phyloP scores from a whole-genome alignment of 2,888 invertebrate genomes.

The Amiota mariae region DNA sequence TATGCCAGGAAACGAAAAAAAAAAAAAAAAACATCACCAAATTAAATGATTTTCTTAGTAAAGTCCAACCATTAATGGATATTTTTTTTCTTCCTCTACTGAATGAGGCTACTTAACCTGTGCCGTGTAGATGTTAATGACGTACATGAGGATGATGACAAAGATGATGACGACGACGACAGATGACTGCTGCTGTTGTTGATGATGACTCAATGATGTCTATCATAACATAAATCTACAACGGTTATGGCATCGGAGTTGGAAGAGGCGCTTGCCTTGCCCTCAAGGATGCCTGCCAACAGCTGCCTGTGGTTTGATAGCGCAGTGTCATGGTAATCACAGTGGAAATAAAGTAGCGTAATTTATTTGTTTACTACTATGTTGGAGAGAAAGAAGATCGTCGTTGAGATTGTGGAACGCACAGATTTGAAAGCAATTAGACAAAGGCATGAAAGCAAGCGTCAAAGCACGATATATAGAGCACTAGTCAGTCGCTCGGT shows the following conservation, averaged over 20 bases:
- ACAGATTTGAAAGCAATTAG: constrained; percentile 61
- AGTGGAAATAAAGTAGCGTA: constrained; percentile 11
- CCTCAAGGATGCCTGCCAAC: background rate
- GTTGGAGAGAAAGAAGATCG: background rate
- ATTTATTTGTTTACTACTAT: constrained; percentile 15
- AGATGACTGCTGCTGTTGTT: background rate
- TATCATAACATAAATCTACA: constrained; percentile 60
- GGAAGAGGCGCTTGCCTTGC: constrained; percentile 7
- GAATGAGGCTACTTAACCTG: constrained; percentile 25
- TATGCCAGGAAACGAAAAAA: background rate
- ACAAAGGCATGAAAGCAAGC: constrained; percentile 32
- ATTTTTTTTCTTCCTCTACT: constrained; percentile 4
- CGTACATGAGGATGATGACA: background rate
- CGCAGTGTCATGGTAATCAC: background rate
- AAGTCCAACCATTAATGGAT: constrained; percentile 16
- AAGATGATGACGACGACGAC: constrained; percentile 7
- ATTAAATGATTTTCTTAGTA: background rate
- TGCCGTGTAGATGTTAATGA: constrained; percentile 4
- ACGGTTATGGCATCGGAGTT: too few species aligned
- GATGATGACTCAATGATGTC: constrained; percentile 54
- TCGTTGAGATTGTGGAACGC: constrained; percentile 35
- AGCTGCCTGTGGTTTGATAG: constrained; percentile 5
- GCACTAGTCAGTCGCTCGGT: too few species aligned
- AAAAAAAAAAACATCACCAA: constrained; percentile 11
- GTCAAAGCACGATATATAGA: too few species aligned